phyloP scores from a whole-genome alignment of 2,888 invertebrate genomes.

The Eudemis profundana region DNA sequence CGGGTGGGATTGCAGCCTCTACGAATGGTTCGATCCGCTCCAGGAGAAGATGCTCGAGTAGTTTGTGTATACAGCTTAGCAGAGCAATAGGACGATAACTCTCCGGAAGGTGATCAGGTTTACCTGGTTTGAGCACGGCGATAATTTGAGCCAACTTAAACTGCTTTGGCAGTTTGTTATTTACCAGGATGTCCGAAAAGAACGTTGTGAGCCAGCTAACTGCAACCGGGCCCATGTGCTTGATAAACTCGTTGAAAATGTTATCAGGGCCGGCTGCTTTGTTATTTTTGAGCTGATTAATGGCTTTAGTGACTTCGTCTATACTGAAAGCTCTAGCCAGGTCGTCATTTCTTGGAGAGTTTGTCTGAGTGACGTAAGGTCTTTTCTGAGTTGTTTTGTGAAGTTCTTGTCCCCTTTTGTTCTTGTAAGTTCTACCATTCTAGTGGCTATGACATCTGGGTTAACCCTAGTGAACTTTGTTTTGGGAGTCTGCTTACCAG shows the following conservation, averaged over 20 bases:
- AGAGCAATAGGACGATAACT: slow-evolving; percentile 5
- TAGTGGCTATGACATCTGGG: not conserved
- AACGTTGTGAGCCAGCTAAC: slow-evolving; percentile 55
- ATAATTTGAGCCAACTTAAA: too few species aligned
- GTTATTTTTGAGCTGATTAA: not conserved
- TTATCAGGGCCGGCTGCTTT: not conserved
- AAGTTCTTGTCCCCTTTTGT: not conserved
- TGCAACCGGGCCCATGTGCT: not conserved
- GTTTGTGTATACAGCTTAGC: not conserved
- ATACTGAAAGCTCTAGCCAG: not conserved
- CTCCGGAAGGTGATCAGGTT: too few species aligned
- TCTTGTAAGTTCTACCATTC: not conserved
- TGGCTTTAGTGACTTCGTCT: not conserved
- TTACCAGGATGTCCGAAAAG: too few species aligned
- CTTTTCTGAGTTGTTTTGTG: not conserved
- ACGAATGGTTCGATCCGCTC: not conserved
- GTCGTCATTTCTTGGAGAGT: not conserved
- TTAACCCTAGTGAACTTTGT: not conserved
- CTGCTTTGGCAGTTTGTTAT: too few species aligned
- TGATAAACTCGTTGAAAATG: not conserved
- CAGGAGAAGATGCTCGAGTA: not conserved
- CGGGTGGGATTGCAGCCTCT: not conserved
- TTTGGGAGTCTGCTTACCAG: not conserved
- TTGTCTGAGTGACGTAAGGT: not conserved
- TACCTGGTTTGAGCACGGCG: too few species aligned